Evolutionary conservation across 2,113 vertebrate genomes (phyloP).

Genomic region (Pseudorhombus dupliciocellatus): DNA sequence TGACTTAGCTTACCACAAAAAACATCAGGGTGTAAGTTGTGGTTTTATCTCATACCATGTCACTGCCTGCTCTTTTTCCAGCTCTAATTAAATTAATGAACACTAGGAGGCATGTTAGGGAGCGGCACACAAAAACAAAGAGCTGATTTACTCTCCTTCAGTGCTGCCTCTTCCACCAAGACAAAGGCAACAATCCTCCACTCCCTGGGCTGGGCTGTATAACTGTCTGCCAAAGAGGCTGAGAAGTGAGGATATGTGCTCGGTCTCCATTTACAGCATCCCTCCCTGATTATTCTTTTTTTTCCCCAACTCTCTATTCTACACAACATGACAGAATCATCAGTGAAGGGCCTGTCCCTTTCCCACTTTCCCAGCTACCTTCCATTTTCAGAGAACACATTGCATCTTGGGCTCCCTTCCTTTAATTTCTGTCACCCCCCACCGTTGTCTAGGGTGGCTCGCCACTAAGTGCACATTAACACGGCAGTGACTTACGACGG

Average conservation of each 20-base stretch:
- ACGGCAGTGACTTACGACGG: conserved; percentile 49
- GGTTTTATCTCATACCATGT: conserved; percentile 52
- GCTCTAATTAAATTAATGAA: conserved; percentile 74
- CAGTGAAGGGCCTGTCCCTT: conserved; percentile 3
- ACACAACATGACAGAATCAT: conserved; percentile 7
- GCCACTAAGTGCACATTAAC: conserved; percentile 54
- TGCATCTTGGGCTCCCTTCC: not conserved
- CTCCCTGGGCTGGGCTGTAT: conserved; percentile 64
- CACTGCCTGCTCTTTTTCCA: conserved; percentile 51
- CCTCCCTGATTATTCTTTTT: conserved; percentile 15
- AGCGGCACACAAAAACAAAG: conserved; percentile 65
- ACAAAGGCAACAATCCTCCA: conserved; percentile 67
- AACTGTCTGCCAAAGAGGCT: conserved; percentile 50
- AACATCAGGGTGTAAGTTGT: conserved; percentile 27
- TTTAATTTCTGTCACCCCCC: conserved; percentile 8
- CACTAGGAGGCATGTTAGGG: conserved; percentile 60
- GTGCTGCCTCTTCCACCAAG: conserved; percentile 46
- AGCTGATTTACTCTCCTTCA: conserved; percentile 61
- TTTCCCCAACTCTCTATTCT: conserved; percentile 10
- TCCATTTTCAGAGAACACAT: conserved; percentile 21
- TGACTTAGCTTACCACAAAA: conserved; percentile 19
- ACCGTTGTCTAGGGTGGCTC: conserved; percentile 21
- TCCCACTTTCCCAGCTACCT: conserved; percentile 18
- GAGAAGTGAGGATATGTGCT: conserved; percentile 30
- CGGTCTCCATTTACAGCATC: conserved; percentile 53